Evolutionary conservation across 2,113 vertebrate genomes (phyloP).

Genomic region (Tricholaema leucomelas): DNA sequence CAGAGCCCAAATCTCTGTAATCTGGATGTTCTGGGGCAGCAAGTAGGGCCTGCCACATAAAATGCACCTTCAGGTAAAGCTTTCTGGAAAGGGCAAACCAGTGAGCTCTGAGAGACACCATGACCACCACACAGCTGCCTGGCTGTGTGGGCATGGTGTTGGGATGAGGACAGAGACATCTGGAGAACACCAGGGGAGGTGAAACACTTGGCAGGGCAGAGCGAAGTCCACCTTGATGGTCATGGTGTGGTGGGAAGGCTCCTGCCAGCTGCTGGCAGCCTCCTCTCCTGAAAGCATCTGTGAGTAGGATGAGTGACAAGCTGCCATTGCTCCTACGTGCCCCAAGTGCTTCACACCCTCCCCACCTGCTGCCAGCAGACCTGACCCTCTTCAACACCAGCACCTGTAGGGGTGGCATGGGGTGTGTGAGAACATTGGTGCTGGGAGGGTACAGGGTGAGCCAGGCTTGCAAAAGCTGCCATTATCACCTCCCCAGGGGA

Average conservation of each 20-base stretch:
- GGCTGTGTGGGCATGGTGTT: not conserved
- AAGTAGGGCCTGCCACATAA: not conserved
- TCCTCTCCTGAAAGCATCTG: not conserved
- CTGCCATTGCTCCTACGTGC: not conserved
- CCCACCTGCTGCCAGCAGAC: not conserved
- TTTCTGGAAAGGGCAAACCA: not conserved
- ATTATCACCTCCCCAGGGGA: not conserved
- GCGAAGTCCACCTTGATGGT: not conserved
- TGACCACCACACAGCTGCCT: not conserved
- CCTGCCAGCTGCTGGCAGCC: not conserved
- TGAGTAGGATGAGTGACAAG: not conserved
- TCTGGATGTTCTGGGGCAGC: not conserved
- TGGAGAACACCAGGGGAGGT: not conserved
- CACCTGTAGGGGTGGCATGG: not conserved
- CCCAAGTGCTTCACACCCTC: not conserved
- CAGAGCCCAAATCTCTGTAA: not conserved
- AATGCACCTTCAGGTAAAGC: slow-evolving; percentile 5
- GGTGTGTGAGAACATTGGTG: not conserved
- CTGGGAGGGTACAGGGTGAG: not conserved
- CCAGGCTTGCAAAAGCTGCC: fast-evolving
- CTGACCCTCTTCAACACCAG: not conserved
- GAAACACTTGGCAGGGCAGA: not conserved
- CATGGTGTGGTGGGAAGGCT: not conserved
- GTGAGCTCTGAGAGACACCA: not conserved
- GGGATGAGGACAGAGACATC: not conserved